These are phyloP conservation scores for Altica lythri DNA, from an alignment of 2,888 invertebrate genomes.

Conservation along the genomic window DNA sequence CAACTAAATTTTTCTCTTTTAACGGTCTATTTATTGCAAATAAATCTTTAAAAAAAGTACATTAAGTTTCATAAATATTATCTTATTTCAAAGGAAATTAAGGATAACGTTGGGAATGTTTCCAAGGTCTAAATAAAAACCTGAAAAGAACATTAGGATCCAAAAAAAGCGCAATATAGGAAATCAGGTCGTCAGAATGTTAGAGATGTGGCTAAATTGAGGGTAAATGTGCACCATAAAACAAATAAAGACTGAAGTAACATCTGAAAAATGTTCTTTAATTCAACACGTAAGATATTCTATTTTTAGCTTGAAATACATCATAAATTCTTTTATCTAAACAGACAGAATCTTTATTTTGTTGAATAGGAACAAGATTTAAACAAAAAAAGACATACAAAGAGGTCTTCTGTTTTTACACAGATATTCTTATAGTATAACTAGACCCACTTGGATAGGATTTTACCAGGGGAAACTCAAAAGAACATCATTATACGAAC, in stretches of 20 bases:
- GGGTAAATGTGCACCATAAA: constrained; percentile 44
- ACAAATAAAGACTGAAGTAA: constrained; percentile 45
- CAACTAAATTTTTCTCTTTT: no score
- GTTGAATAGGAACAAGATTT: no score
- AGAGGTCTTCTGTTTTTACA: no score
- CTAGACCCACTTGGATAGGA: no score
- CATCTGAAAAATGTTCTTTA: constrained; percentile 50
- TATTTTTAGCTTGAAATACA: no score
- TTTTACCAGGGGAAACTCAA: no score
- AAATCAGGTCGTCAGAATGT: constrained; percentile 22
- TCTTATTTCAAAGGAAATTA: constrained; percentile 2
- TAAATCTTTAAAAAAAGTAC: background rate
- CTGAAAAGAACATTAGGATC: constrained; percentile 15
- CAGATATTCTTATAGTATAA: no score
- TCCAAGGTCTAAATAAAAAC: constrained; percentile 19
- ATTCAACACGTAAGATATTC: constrained; percentile 51
- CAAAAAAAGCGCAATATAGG: constrained; percentile 13
- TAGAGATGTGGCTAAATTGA: constrained; percentile 19
- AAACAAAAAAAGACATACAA: no score
- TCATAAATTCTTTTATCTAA: no score
- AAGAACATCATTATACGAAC: no score
- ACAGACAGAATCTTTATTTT: no score
- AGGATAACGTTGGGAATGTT: background rate
- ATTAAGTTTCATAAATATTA: constrained; percentile 1
- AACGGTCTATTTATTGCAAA: no score